Base-by-base conservation (phyloP, 2,797 vertebrate genomes). In the Geotrypetes seraphini region DNA sequence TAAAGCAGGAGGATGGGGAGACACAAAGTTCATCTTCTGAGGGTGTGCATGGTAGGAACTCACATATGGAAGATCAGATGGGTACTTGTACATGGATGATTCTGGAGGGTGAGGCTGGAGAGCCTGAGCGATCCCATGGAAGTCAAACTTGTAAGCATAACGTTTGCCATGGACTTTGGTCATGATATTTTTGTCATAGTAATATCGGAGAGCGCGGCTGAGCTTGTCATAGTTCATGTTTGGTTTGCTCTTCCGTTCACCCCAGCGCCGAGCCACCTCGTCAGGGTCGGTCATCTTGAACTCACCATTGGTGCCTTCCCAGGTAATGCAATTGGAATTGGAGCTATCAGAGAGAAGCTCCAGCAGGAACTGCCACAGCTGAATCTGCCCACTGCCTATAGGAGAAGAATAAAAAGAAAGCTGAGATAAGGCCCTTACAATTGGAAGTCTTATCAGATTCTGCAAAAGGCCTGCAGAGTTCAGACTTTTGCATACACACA, bases 181-280 rank as follows among this genome's bases (percentile, higher is more conserved):
- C 88, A 91, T 91, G 78, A 91, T 91, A 69, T 90, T 91, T 62
- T 91, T 91, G 65, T 91, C 88, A 1, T 91, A 91, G 60, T 91
- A 91, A 70, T 91, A 91, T 50, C 88, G 88, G 24, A 91, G 76
- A 2, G 88, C 88, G 1, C 88, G 86, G 58, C 88, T 91, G 41
- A 91, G 83, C 55, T 91, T 91, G 51, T 91, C 88, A 6, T 91
- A 91, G 83, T 91, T 91, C 88, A 91, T 90, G 59, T 91, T 89
- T 57, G 88, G 88, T 19, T 91, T 91, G 73, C 85, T 87, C 32
- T 90, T 91, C 7, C 88, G 45, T 40, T 87, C 88, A 1, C 88
- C 88, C 88, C 88, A 91, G 32, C 84, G 88, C 34, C 88, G 80
- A 6, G 88, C 88, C 36, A 91, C 88, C 71, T 91, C 88, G 0